A percentile compares a stretch with the other conserved stretches of the same genome.
These are phyloP conservation scores for Actinia equina DNA, from an alignment of 64 coral and sea anemone species.

Conservation along the genomic window DNA sequence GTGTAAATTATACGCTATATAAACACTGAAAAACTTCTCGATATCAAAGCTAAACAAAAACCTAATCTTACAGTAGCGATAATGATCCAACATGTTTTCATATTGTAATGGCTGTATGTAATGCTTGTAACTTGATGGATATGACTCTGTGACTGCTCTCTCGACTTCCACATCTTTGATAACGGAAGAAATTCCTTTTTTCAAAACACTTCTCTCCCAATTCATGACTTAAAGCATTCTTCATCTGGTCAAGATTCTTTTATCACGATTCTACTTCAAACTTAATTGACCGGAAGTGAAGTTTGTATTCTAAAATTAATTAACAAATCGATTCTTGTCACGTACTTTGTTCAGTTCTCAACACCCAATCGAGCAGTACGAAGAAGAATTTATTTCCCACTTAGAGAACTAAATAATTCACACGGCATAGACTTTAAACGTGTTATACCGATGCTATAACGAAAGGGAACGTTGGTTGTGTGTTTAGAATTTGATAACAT, in stretches of 20 bases:
- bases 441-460: no score
- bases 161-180: background rate
- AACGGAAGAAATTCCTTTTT: background rate
- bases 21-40: background rate
- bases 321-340: background rate
- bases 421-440: no score
- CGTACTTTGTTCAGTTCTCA: background rate
- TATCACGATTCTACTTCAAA: background rate
- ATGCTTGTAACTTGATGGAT: background rate
- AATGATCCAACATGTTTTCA: background rate
- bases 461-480: no score
- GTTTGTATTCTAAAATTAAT: background rate
- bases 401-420: no score
- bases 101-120: background rate
- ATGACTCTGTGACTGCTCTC: background rate
- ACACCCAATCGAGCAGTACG: background rate
- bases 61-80: background rate
- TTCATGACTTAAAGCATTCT: background rate
- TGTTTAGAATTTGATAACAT: no score
- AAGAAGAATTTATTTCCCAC: no score
- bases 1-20: conserved; percentile 6
- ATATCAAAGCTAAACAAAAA: background rate
- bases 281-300: conserved; percentile 5
- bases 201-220: background rate
- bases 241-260: background rate